Percentiles rank a stretch among this genome's conserved stretches.
Conservation (phyloP, 2,797 vertebrate genomes). For the Anniella stebbinsi region DNA sequence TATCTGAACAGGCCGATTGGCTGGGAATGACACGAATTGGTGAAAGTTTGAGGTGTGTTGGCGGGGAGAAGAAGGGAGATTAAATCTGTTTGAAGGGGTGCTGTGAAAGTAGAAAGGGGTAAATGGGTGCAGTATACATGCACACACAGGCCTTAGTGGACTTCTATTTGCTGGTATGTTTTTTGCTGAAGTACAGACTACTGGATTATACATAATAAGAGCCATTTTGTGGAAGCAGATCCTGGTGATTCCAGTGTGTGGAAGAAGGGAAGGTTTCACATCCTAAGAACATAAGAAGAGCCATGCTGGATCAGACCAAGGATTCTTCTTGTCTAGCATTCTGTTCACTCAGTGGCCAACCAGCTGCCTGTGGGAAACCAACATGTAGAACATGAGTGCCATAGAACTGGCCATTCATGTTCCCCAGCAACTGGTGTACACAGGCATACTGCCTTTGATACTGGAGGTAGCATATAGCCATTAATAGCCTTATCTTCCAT, state of each 20-base stretch:
- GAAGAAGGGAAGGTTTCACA: neutral
- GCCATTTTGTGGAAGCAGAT: neutral
- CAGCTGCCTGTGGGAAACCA: no score
- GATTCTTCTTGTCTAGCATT: no score
- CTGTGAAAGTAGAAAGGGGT: neutral
- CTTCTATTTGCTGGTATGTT: neutral
- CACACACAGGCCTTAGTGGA: neutral
- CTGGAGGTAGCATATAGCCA: no score
- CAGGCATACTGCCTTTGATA: no score
- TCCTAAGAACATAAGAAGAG: no score
- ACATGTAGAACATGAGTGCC: no score
- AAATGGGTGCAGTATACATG: neutral
- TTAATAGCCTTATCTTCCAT: no score
- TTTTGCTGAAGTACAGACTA: neutral
- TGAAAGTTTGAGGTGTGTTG: neutral
- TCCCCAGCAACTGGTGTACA: no score
- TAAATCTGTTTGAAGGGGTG: neutral
- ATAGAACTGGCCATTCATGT: no score
- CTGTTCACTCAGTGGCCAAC: no score
- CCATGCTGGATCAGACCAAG: no score
- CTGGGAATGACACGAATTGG: neutral
- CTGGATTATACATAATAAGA: neutral
- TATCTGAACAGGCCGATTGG: neutral
- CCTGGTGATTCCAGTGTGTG: neutral
- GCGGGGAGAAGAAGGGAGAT: neutral